Base-by-base conservation (phyloP, 2,888 invertebrate species). In the Caenorhabditis afra region DNA sequence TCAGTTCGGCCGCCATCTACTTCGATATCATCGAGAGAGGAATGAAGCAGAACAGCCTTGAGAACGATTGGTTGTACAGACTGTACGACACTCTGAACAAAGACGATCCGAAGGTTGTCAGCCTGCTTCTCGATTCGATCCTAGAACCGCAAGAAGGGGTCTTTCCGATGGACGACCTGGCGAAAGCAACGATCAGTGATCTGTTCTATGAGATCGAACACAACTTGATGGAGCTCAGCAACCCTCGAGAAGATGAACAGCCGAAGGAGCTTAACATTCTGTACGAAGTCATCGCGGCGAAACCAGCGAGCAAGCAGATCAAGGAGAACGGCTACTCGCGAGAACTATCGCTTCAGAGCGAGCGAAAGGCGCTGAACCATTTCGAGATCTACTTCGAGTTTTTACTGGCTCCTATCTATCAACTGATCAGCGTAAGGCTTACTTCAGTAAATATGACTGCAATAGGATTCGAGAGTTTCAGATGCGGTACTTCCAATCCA, bases 361-460 rank as follows among this genome's bases (percentile, higher is more conserved):
- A 58, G 14, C 22, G 29, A 11, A n/a, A 37, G 4, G 20, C 55
- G 16, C 7, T 37, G 37, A 16, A 14, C 1, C 35, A 68, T 1
- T 16, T 68, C 14, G 23, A 41, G 16, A 7, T n/a, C 0, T 14
- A 29, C n/a, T 68, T 59, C 37, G 18, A 59, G 8, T 1, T 2
- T 14, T 18, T 44, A 10, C 29, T 68, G 1, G 35, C 45, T 20
- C 68, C 68, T 0, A 7, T 59, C 22, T 68, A 68, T 45, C 41
- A 68, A n/a, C 12, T 68, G 18, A 5, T 68, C 4, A 68, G 68
- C 23, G 68, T 68, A 52, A 59, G 68, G n/a, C n/a, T n/a, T n/a
- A 8, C 1, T n/a, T n/a, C n/a, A n/a, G n/a, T n/a, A n/a, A n/a
- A n/a, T n/a, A n/a, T n/a, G n/a, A n/a, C n/a, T n/a, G n/a, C n/a